Base-by-base conservation (phyloP, 2,113 vertebrate genomes). In the Eublepharis macularius region DNA sequence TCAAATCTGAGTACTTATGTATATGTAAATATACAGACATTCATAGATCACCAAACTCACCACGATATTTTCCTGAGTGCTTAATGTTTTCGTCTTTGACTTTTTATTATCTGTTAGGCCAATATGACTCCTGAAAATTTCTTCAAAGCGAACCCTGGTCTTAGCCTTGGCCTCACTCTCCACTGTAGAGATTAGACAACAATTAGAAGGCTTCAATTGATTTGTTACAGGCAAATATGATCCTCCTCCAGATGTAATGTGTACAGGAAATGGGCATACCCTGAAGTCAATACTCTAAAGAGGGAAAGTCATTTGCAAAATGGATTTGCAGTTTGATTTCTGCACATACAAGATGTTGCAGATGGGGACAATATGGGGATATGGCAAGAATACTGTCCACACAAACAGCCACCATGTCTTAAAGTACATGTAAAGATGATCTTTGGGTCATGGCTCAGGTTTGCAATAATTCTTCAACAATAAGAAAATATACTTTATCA, bases 121-220 rank as follows among this genome's bases (percentile, higher is more conserved):
- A 80, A 92, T 95, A 89, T 97, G 97, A 86, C 49, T 96, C 91
- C 97, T 98, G 68, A 98, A 96, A 24, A 98, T 96, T 82, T 98
- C 97, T 86, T 98, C 97, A 96, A 98, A 98, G 77, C 95, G 94
- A 86, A 97, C 97, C 94, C 94, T 97, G 66, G 98, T 98, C 95
- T 97, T 98, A 83, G 95, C 96, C 94, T 97, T 97, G 77, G 97
- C 97, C 92, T 98, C 97, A 96, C 96, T 98, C 91, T 97, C 96
- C 95, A 96, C 98, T 99, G 90, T 51, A 92, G 94, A 92, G 93
- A 91, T 43, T 86, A 93, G 76, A 24, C 0, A 0, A 39, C 60
- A 89, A 82, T 39, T 70, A 76, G 32, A 68, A 19, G 91, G 49
- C 45, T 54, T 76, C 69, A 69, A 21, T 69, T 84, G n/a, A 1